Base-by-base conservation (phyloP, 2,888 invertebrate genomes). In the Agrochola litura region DNA sequence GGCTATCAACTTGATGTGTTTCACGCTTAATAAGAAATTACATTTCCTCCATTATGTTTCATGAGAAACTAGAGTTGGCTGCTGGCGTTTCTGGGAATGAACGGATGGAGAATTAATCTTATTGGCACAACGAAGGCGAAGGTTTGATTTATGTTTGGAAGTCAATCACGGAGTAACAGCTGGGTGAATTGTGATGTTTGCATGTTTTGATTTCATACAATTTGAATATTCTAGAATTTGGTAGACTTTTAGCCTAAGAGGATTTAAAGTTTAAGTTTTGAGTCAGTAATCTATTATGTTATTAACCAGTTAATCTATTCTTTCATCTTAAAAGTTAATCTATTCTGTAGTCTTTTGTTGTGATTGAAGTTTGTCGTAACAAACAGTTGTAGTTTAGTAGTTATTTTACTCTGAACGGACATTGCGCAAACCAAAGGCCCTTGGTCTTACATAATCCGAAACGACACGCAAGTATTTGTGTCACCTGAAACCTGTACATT, bases 1-100 rank as follows among this genome's bases (percentile, higher is more conserved):
- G 71, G 80, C 72, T 83, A 79, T 79, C 80, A 76, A 70, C 73
- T 67, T 76, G 78, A 83, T 77, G 76, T 79, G 81, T 83, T 79
- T 77, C 68, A 79, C 30, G 61, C 69, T 84, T 80, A 83, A 66
- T 80, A 84, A 81, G 68, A 77, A 86, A 86, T 83, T 56, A 84
- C 52, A 77, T 83, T 83, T 78, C 75, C 75, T 78, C 46, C 73
- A 66, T 79, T 77, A 81, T 67, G 61, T 64, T 71, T 68, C 30
- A 81, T 83, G 81, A 73, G 84, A 64, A 76, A 76, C 79, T 72
- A 58, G 25, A 14, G 37, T 46, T 63, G 12, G 52, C 12, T 64
- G 61, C 52, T 65, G 60, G n/a, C 22, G 10, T 82, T 77, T 61
- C 66, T 61, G 60, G 2, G 54, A 69, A 60, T 25, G 5, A 65